Conservation (phyloP, 1,140 invertebrate genomes). For the Sarcophaga bullata region DNA sequence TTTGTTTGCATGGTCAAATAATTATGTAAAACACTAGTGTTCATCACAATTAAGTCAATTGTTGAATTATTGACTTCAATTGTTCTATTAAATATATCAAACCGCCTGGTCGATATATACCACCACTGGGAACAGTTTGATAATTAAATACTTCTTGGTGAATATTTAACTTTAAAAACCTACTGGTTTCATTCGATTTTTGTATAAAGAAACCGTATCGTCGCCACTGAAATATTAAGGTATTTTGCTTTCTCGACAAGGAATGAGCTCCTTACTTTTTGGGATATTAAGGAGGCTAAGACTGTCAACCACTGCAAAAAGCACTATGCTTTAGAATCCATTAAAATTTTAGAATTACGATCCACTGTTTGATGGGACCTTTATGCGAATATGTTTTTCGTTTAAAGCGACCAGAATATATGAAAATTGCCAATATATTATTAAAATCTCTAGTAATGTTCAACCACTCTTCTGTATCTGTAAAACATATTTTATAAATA, state of each 20-base stretch:
- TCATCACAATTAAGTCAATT: background rate
- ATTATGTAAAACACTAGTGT: background rate
- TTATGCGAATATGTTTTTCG: background rate
- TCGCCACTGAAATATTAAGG: background rate
- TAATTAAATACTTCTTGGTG: too few relatives aligned
- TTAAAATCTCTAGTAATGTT: background rate
- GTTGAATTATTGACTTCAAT: too few relatives aligned
- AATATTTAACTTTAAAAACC: too few relatives aligned
- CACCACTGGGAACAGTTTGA: too few relatives aligned
- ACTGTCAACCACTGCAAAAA: background rate
- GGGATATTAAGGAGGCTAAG: background rate
- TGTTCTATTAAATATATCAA: too few relatives aligned
- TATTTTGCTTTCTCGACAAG: background rate
- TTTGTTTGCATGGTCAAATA: background rate
- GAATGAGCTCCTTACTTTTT: background rate
- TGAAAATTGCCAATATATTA: conserved; percentile 1
- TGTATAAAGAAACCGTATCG: background rate
- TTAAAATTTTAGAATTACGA: background rate
- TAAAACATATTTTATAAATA: background rate
- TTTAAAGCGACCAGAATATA: background rate
- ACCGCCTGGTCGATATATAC: too few relatives aligned
- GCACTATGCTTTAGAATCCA: background rate
- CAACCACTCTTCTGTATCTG: background rate
- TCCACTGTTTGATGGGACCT: too few relatives aligned
- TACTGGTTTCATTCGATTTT: background rate